Evolutionary conservation across 2,888 invertebrate genomes (phyloP).

Genomic region (Plutella xylostella): DNA sequence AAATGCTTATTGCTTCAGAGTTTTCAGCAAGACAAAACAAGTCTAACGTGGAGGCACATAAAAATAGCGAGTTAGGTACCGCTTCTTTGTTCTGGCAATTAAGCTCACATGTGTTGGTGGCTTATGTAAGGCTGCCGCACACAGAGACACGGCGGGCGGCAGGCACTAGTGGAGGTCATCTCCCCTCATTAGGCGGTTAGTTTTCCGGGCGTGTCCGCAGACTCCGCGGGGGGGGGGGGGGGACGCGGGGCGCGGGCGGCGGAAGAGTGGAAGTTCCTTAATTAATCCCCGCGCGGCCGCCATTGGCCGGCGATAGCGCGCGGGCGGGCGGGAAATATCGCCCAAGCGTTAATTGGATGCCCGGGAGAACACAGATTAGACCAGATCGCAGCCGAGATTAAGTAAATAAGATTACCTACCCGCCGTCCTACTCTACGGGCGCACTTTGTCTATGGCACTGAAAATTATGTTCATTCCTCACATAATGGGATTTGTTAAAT

Average conservation of each 20-base stretch:
- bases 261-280: slow-evolving; percentile 63
- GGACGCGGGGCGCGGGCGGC: slow-evolving; percentile 31
- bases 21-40: no score
- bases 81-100: no score
- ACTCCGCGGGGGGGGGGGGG: slow-evolving; percentile 48
- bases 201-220: slow-evolving; percentile 70
- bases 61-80: no score
- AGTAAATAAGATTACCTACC: slow-evolving; percentile 38
- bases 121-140: no score
- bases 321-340: slow-evolving; percentile 43
- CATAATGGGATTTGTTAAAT: no score
- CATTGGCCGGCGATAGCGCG: slow-evolving; percentile 47
- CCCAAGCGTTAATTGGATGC: slow-evolving; percentile 69
- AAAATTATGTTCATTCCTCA: no score
- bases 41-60: no score
- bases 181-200: slow-evolving; percentile 71
- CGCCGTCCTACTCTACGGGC: not conserved
- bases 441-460: no score
- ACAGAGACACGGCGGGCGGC: no score
- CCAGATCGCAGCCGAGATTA: slow-evolving; percentile 32
- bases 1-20: no score
- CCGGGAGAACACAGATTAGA: slow-evolving; percentile 46
- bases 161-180: slow-evolving; percentile 68
- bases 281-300: slow-evolving; percentile 67
- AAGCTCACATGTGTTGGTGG: no score